Percentiles rank a stretch among this genome's conserved stretches.
Evolutionary conservation across 2,113 vertebrate genomes (phyloP).

Genomic region (Ochotona princeps): DNA sequence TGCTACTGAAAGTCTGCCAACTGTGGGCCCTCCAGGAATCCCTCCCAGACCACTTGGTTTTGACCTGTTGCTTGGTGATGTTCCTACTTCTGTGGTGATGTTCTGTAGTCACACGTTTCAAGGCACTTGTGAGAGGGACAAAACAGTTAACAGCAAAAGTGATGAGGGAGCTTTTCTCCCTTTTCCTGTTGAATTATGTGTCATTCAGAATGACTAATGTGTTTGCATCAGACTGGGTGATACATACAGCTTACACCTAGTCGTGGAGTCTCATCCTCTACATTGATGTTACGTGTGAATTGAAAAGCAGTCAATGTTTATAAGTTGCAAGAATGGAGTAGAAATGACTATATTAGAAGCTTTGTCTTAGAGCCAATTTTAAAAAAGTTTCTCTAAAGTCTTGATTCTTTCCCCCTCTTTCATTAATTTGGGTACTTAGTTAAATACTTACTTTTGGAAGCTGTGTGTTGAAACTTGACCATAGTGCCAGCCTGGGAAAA

Average conservation of each 20-base stretch:
- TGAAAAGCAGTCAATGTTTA: slow-evolving; percentile 44
- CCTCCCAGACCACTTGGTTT: slow-evolving; percentile 61
- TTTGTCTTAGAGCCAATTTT: slow-evolving; percentile 23
- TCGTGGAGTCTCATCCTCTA: slow-evolving; percentile 17
- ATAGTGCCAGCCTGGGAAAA: slow-evolving; percentile 44
- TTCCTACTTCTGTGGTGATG: slow-evolving; percentile 58
- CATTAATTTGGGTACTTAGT: slow-evolving; percentile 47
- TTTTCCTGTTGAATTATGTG: background rate
- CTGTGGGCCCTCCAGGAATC: slow-evolving; percentile 46
- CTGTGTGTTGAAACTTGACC: slow-evolving; percentile 59
- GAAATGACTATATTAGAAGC: slow-evolving; percentile 38
- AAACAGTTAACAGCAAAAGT: slow-evolving; percentile 47
- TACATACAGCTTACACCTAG: background rate
- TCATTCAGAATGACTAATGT: slow-evolving; percentile 44
- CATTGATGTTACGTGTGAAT: background rate
- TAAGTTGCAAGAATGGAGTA: slow-evolving; percentile 24
- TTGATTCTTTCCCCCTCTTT: background rate
- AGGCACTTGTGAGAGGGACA: slow-evolving; percentile 42
- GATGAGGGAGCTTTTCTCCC: slow-evolving; percentile 4
- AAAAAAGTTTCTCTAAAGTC: slow-evolving; percentile 34
- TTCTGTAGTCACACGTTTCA: slow-evolving; percentile 64
- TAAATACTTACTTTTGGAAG: slow-evolving; percentile 33
- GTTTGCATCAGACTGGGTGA: background rate
- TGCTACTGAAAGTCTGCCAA: slow-evolving; percentile 50
- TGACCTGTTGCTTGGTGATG: slow-evolving; percentile 60